A percentile compares a stretch with the other conserved stretches of the same genome.
These are phyloP conservation scores for Neomorphus geoffroyi DNA, from an alignment of 2,797 vertebrate genomes.

Conservation along the genomic window DNA sequence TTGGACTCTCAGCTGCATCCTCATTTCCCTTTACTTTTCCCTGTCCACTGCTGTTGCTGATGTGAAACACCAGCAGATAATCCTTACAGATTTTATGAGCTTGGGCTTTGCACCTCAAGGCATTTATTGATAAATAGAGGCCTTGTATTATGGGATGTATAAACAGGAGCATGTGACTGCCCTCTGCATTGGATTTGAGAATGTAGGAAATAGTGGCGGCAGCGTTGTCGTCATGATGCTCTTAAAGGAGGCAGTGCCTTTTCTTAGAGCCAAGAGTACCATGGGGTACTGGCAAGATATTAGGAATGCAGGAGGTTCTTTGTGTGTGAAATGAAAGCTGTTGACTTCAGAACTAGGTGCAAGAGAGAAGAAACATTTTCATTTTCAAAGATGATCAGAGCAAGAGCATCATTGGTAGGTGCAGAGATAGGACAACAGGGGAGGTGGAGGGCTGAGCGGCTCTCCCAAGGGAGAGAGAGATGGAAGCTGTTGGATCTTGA, in stretches of 20 bases:
- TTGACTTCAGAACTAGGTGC: not conserved
- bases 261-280: not conserved
- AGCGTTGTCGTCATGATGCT: not conserved
- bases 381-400: not conserved
- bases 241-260: not conserved
- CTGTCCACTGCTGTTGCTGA: not conserved
- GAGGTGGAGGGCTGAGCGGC: not conserved
- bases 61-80: slow-evolving; percentile 7
- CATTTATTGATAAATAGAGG: slow-evolving; percentile 52
- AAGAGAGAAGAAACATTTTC: not conserved
- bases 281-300: not conserved
- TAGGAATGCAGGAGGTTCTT: not conserved
- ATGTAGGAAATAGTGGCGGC: not conserved
- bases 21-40: not conserved
- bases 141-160: slow-evolving; percentile 50
- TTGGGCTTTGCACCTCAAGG: slow-evolving; percentile 27
- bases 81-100: slow-evolving; percentile 7
- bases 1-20: not conserved
- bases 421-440: not conserved
- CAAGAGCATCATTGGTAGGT: not conserved
- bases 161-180: slow-evolving; percentile 30
- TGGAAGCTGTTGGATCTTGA: not conserved
- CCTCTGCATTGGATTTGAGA: not conserved
- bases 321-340: not conserved
- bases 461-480: not conserved